A percentile compares a stretch with the other conserved stretches of the same genome.
Evolutionary conservation across 1,140 invertebrate species (phyloP).

Genomic region (Panagrolaimus sp.): DNA sequence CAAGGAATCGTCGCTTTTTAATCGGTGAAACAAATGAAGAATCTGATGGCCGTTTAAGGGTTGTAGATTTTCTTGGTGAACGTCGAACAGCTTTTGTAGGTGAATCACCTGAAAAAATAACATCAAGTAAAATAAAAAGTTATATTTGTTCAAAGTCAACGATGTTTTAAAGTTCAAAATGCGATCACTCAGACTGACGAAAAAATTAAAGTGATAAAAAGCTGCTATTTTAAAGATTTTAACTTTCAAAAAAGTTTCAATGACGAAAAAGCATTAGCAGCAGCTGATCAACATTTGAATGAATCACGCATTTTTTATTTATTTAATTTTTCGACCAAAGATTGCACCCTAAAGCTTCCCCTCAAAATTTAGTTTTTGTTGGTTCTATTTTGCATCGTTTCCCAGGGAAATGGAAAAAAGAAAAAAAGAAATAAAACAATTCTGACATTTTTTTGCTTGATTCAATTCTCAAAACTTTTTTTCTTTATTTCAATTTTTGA

Average conservation of each 20-base stretch:
- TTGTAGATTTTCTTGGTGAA: conserved; percentile 1
- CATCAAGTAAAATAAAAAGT: background rate
- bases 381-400: too few species aligned
- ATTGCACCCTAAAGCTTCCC: too few species aligned
- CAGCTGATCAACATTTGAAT: background rate
- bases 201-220: too few species aligned
- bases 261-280: background rate
- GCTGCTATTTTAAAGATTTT: background rate
- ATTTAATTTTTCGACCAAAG: too few species aligned
- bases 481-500: too few species aligned
- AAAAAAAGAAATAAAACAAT: too few species aligned
- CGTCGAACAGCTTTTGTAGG: background rate
- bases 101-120: background rate
- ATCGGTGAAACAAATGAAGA: background rate
- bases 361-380: too few species aligned
- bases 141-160: conserved; percentile 1
- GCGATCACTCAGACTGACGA: too few species aligned
- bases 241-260: background rate
- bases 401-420: too few species aligned
- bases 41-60: background rate
- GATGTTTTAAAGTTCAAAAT: background rate
- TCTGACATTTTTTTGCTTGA: too few species aligned
- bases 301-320: background rate
- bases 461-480: too few species aligned
- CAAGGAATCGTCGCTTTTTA: conserved; percentile 5